Base-by-base conservation (phyloP, 2,113 vertebrate genomes). In the Perognathus longimembris region DNA sequence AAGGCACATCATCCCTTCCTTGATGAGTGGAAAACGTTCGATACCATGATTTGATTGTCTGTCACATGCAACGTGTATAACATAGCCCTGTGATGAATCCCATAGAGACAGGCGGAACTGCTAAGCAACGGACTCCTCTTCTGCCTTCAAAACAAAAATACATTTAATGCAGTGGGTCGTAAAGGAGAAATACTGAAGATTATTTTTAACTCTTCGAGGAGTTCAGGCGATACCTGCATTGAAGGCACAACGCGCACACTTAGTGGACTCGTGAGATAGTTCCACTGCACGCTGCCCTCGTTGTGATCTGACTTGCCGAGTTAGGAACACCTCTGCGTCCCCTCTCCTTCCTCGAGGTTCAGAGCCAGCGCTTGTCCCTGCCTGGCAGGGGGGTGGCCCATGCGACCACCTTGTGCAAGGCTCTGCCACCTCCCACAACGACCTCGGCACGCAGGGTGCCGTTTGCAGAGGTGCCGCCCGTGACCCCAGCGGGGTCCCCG, bases 121-220 rank as follows among this genome's bases (percentile, higher is more conserved):
- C 8, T 79, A 92, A 88, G 75, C 88, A 79, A 22, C 66, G 28
- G 59, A 89, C 12, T 73, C 75, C 15, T 59, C 40, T 57, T 76
- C 40, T 57, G 17, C 34, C 61, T 88, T 90, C 5, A 74, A 91
- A 89, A 36, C 5, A 74, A 91, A 89, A 36, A 87, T 73, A 76
- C 30, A 80, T 93, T 85, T 89, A 76, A 32, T 21, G 67, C 69
- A 74, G 7, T 69, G 45, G 22, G 61, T 93, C 80, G 6, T 85
- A 81, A 85, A 88, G 91, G 20, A 81, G 64, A 45, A 84, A 69
- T 74, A 5, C 69, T 73, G 93, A 9, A 7, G 42, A 66, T 80
- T 6, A 45, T 45, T 45, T 11, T 11, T 45, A 89, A 59, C 17
- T 38, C n/a, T n/a, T n/a, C n/a, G n/a, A n/a, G n/a, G n/a, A n/a